Evolutionary conservation across 2,113 vertebrate genomes (phyloP), one percentile per base, ranked within the genome.

Genomic region (Gnathonemus echidnorhynchus): DNA sequence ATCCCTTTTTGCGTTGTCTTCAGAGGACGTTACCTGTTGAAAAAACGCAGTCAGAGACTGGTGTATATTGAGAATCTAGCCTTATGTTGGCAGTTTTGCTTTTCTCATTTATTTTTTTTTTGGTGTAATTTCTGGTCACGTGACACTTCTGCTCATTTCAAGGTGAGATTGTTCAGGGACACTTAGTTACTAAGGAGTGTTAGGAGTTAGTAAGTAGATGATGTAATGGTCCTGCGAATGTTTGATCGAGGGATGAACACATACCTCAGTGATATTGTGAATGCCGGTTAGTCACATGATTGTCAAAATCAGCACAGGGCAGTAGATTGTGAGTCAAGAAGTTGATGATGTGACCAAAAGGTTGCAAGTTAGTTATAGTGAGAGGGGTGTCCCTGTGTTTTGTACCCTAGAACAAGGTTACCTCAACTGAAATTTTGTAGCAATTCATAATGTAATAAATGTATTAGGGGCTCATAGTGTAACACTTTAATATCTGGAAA

Each of bases 211-310:
- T 10, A 19, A 49, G 66, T 50, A 35, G 8, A 17, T 39, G 8
- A 17, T 50, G 48, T 31, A 27, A 89, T 6, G 45, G 45, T 49
- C 84, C 21, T 46, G 83, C 3, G 13, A 77, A 77, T 42, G 35
- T 80, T 83, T 11, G 88, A 5, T 45, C 13, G 49, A 27, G 56
- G 88, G 58, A 58, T 48, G 31, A 80, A 17, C 21, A 83, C 88
- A 84, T 89, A 89, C 88, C 88, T 89, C 88, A 84, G 10, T 27
- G 80, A 84, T 89, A 49, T 84, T 53, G 27, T 85, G 31, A 87
- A 35, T 87, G 48, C 46, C 5, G 50, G 31, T 84, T 84, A 46
- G 80, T 46, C 48, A 52, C 86, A 87, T 21, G 17, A 15, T n/a
- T 87, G n/a, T 48, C n/a, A 49, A 11, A 87, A 35, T 52, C 48